phyloP scores from a whole-genome alignment of 2,113 vertebrate species.

The Centropristis striata region DNA sequence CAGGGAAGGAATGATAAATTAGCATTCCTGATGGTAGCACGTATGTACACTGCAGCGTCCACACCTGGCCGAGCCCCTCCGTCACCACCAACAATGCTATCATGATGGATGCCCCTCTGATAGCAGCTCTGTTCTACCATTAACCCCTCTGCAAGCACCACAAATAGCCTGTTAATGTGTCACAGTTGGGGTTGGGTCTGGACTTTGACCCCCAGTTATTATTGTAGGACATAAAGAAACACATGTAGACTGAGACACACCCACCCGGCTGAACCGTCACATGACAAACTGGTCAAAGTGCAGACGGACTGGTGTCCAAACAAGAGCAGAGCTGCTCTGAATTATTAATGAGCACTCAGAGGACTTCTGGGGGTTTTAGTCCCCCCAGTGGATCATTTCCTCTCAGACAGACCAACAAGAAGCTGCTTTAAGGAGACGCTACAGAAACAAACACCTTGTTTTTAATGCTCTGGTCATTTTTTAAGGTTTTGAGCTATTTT shows the following conservation, averaged over 20 bases:
- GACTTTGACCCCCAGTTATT: slow-evolving; percentile 58
- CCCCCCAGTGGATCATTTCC: neutral
- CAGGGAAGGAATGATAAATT: no score
- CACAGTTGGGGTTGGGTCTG: slow-evolving; percentile 26
- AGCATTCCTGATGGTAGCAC: no score
- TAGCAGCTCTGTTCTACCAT: slow-evolving; percentile 21
- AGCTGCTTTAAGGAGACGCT: neutral
- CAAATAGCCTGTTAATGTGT: slow-evolving; percentile 64
- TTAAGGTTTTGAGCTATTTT: no score
- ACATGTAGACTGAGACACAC: neutral
- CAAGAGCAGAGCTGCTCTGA: slow-evolving; percentile 1
- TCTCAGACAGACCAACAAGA: neutral
- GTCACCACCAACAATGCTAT: neutral
- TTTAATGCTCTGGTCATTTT: no score
- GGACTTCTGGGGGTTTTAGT: neutral
- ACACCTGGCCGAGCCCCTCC: neutral
- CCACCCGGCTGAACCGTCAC: neutral
- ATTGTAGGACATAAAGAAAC: slow-evolving; percentile 18
- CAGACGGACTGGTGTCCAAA: slow-evolving; percentile 14
- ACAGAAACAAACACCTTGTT: no score
- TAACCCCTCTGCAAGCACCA: slow-evolving; percentile 9
- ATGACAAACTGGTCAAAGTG: slow-evolving; percentile 1
- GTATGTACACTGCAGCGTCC: neutral
- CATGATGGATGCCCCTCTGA: neutral
- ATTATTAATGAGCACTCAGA: slow-evolving; percentile 53